Conservation (phyloP, 2,888 invertebrate species). For the Marronus borbonicus region DNA sequence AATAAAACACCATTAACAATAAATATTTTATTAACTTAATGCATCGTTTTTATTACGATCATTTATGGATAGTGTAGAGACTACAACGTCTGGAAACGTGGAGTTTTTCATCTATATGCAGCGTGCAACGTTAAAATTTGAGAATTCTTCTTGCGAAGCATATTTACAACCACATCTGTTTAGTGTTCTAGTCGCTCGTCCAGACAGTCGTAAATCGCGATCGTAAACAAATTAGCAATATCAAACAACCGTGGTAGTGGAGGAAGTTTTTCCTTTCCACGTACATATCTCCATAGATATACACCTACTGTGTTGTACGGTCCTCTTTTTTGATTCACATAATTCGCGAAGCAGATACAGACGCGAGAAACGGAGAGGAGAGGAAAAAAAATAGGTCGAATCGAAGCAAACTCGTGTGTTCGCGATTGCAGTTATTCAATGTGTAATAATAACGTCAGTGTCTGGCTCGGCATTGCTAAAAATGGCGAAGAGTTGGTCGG, state of each 20-base stretch:
- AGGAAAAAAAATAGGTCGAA: slow-evolving; percentile 46
- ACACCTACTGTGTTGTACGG: neutral
- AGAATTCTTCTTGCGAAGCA: slow-evolving; percentile 5
- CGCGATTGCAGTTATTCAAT: slow-evolving; percentile 39
- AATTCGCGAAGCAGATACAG: slow-evolving; percentile 23
- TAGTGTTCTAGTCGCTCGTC: slow-evolving; percentile 20
- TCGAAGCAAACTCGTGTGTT: slow-evolving; percentile 24
- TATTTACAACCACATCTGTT: slow-evolving; percentile 21
- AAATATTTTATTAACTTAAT: slow-evolving; percentile 8
- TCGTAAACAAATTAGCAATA: slow-evolving; percentile 43
- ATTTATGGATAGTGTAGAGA: slow-evolving; percentile 6
- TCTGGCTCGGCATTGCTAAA: slow-evolving; percentile 58
- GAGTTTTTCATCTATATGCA: neutral
- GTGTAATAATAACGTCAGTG: slow-evolving; percentile 47
- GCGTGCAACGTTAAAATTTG: slow-evolving; percentile 11
- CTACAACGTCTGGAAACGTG: slow-evolving; percentile 3
- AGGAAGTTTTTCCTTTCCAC: slow-evolving; percentile 10
- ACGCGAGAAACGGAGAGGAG: neutral
- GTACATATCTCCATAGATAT: neutral
- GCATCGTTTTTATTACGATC: neutral
- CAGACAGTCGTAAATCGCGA: slow-evolving; percentile 33
- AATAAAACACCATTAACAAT: slow-evolving; percentile 4
- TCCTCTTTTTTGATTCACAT: neutral
- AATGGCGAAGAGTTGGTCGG: slow-evolving; percentile 60
- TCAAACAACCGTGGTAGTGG: slow-evolving; percentile 22